Evolutionary conservation across 2,888 invertebrate genomes (phyloP), one percentile per base, ranked within the genome.

Genomic region (Polydrusus tereticollis): DNA sequence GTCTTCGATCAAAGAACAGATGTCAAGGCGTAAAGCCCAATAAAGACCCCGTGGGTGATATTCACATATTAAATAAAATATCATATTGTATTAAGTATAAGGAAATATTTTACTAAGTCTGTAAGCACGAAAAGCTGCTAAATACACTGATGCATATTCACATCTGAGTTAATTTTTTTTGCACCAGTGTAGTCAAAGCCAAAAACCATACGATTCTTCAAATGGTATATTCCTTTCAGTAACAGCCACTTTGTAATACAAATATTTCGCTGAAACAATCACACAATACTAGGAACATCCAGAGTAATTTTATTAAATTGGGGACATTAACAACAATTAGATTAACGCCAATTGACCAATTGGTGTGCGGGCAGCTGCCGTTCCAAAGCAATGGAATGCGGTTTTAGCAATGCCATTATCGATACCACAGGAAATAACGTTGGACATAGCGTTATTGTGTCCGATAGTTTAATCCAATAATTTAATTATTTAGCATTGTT

Each of bases 281-380:
- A 23, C 50, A 23, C 55, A 59, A 45, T 64, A 65, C 47, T 23
- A 57, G 23, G 29, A 26, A 43, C 45, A 38, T 29, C 60, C 16
- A 55, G 57, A 36, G 59, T 29, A 67, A 59, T 64, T 68, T 72
- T 57, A 72, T 72, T 59, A 64, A 68, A 69, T 72, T 72, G 63
- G 18, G 41, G 33, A 20, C 67, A 67, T 67, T 67, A 67, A 67
- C 72, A 58, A 64, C 63, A 72, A 72, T 72, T 68, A 69, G 69
- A 72, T 72, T 72, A 72, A 58, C 58, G 57, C 58, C 68, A 72
- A 72, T 72, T 72, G 52, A 67, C 55, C 60, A 60, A 67, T 62
- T 62, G 21, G 52, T 18, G 47, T 26, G 58, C 33, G 59, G 36
- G 67, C 68, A 72, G 66, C 57, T 68, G 62, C 41, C 12, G 23